A percentile compares a stretch with the other conserved stretches of the same genome.
Evolutionary conservation across 2,888 invertebrate genomes (phyloP).

Genomic region (Rhimphoctona megacephalus): DNA sequence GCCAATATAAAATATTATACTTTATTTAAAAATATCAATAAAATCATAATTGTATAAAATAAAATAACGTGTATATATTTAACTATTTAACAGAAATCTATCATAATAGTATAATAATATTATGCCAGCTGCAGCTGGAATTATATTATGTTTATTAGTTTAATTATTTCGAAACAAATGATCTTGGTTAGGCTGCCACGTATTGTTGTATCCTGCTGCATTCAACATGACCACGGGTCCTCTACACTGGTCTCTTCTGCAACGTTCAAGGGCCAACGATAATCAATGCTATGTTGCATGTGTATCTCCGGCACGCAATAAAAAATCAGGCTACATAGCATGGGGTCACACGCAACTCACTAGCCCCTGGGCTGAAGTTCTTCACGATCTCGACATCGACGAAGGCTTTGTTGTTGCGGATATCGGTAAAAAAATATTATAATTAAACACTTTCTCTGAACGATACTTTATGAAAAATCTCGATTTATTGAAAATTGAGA

Average conservation of each 20-base stretch:
- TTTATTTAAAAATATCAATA: too few species aligned
- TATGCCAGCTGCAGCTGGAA: too few species aligned
- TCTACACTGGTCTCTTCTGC: constrained; percentile 95
- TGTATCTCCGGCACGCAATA: constrained; percentile 93
- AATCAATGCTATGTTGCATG: constrained; percentile 95
- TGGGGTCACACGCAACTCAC: constrained; percentile 95
- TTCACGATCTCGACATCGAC: constrained; percentile 89
- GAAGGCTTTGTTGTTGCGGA: constrained; percentile 91
- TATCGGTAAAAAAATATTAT: constrained; percentile 87
- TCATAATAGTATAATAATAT: too few species aligned
- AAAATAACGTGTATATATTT: too few species aligned
- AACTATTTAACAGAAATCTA: too few species aligned
- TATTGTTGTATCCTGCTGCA: constrained; percentile 96
- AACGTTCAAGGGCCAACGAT: constrained; percentile 93
- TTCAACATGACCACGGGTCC: constrained; percentile 99
- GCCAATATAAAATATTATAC: too few species aligned
- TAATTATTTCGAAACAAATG: background rate
- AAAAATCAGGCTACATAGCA: constrained; percentile 91
- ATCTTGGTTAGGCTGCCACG: constrained; percentile 90
- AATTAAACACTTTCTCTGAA: background rate
- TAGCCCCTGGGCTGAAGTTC: constrained; percentile 93
- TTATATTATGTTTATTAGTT: background rate
- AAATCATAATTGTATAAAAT: too few species aligned
- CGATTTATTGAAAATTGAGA: background rate
- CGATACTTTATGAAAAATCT: background rate